Base-by-base conservation (phyloP, 2,888 invertebrate genomes). In the Empis livida region DNA sequence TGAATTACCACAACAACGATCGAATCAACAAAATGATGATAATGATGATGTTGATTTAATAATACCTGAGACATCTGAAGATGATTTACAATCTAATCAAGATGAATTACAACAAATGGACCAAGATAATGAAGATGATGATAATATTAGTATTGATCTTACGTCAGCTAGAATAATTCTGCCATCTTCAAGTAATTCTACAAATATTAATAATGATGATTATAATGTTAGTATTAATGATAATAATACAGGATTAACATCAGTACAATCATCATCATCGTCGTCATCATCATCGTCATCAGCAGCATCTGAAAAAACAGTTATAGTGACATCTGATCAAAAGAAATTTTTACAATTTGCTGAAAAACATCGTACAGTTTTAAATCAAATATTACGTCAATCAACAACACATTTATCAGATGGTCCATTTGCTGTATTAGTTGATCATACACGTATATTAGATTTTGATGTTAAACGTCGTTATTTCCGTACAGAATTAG, bases 391-490 rank as follows among this genome's bases (percentile, higher is more conserved):
- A 53, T 70, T 92, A 46, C 77, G 91, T 4, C 89, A 90, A 63
- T 82, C 82, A 13, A 78, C 80, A 0, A 79, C 81, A 8, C 86
- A 85, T 59, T 71, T 89, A 39, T 81, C 85, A 1, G 88, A 90
- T 58, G 90, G 90, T 1, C 90, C 91, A 8, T 92, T 92, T 66
- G 81, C 87, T 3, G 87, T 90, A 1, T 72, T 92, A 8, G 88
- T 90, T 3, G 86, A 90, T 68, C 89, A 90, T 61, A 89, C 90
- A 0, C 74, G 88, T 53, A 83, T 92, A 43, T 70, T 92, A 16
- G 91, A 92, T 68, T 92, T 92, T 65, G 91, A 92, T 66, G 89
- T 92, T 0, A 92, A 92, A 64, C 73, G 90, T 40, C 75, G 84
- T 46, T 89, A 87, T 63, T 91, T 91, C 73, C 75, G 89, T 49